Percentiles rank a stretch among this genome's conserved stretches.
Evolutionary conservation across 2,888 invertebrate genomes (phyloP).

Genomic region (Leptopterna dolabrata): DNA sequence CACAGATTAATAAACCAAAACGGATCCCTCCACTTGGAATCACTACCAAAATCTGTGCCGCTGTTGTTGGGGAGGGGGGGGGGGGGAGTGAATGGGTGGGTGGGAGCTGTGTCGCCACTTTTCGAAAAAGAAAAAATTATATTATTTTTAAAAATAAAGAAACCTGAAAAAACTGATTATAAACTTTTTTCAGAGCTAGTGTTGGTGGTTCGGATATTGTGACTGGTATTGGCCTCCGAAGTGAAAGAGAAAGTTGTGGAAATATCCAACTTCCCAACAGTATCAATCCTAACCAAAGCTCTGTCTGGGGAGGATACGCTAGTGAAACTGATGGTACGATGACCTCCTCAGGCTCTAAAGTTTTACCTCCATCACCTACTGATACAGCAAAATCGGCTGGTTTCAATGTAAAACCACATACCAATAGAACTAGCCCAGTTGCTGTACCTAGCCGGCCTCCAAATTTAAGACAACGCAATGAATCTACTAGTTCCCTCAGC

Average conservation of each 20-base stretch:
- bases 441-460: conserved; percentile 72
- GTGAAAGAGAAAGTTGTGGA: conserved; percentile 31
- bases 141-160: no score
- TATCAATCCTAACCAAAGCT: background rate
- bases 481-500: conserved; percentile 72
- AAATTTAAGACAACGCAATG: conserved; percentile 71
- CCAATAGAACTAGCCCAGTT: conserved; percentile 73
- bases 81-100: no score
- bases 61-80: no score
- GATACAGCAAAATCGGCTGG: background rate
- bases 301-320: conserved; percentile 4
- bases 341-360: background rate
- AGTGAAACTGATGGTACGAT: background rate
- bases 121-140: no score
- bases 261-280: conserved; percentile 29
- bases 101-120: no score
- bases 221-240: background rate
- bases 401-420: conserved; percentile 57
- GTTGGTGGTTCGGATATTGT: background rate
- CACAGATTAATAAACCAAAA: no score
- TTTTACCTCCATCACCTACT: background rate
- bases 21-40: no score
- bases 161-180: no score
- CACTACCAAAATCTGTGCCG: conserved; percentile 43
- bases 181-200: background rate